Evolutionary conservation across 2,113 vertebrate species (phyloP), one percentile per base, ranked within the genome.

Genomic region (Anolis carolinensis): DNA sequence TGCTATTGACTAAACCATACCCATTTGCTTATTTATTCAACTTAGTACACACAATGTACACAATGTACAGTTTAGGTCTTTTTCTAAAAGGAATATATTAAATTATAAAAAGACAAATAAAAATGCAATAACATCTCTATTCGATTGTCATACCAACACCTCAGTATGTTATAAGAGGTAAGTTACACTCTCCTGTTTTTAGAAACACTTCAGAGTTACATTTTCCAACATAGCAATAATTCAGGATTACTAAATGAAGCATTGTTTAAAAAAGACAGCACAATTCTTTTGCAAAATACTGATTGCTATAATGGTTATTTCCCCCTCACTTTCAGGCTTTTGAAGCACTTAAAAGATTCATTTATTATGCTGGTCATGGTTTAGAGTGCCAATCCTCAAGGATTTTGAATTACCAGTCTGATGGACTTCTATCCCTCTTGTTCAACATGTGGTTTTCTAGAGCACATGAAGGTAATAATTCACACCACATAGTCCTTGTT

Each of bases 391-490:
- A 96, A 94, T 77, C 91, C 85, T 86, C 93, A 91, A 90, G 88
- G 93, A 91, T 91, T 94, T 93, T 88, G 88, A 92, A 89, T 91
- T 90, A 71, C 44, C 85, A 48, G 91, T 94, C 92, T 93, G 90
- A 91, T 93, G 90, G 79, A 79, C 87, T 88, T 90, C 84, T 73
- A 90, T 93, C 90, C 92, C 90, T 93, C 93, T 88, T 94, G 92
- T 94, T 94, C 1, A 13, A 94, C 94, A 92, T 92, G 93, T 94
- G 94, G 91, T 93, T 94, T 85, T 92, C 80, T 70, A 74, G 80
- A 90, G 79, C 94, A 96, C 94, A 92, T 95, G 93, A 93, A 91
- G 90, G 75, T 87, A 90, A 91, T 95, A 86, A 93, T 95, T 92
- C 85, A 87, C 91, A 92, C 90, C 92, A 78, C 88, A 92, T 93